These are phyloP conservation scores for Agrotis ipsilon DNA, from an alignment of 2,888 invertebrate genomes.

Conservation along the genomic window DNA sequence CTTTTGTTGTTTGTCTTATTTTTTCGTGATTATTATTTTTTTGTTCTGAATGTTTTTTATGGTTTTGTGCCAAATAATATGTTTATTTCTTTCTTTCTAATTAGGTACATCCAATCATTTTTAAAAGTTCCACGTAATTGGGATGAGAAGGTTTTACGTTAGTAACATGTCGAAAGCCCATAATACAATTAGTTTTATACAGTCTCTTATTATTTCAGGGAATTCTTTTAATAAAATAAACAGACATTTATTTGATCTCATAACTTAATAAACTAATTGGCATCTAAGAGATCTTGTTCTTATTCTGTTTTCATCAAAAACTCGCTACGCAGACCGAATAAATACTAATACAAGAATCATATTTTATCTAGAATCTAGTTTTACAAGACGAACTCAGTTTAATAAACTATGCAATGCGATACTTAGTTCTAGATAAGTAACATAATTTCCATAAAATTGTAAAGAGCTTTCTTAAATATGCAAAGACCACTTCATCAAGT, in stretches of 20 bases:
- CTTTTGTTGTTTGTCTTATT: no score
- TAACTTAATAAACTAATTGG: slow-evolving; percentile 12
- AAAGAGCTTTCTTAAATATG: slow-evolving; percentile 37
- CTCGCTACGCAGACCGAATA: neutral
- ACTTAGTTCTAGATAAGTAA: slow-evolving; percentile 19
- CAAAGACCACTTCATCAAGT: slow-evolving; percentile 51
- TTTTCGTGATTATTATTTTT: no score
- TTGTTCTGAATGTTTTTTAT: no score
- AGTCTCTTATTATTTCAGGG: neutral
- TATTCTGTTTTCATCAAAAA: slow-evolving; percentile 8
- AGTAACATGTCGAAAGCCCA: neutral
- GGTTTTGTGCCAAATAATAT: no score
- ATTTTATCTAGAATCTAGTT: slow-evolving; percentile 8
- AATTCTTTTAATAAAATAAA: neutral
- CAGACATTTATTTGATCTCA: neutral
- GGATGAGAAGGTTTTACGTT: no score
- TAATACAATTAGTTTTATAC: neutral
- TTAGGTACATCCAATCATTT: neutral
- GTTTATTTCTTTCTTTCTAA: no score
- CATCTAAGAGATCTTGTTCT: neutral
- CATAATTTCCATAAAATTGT: slow-evolving; percentile 29
- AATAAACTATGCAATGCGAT: slow-evolving; percentile 37
- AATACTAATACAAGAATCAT: neutral
- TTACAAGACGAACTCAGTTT: neutral
- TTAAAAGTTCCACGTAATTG: neutral